Base-by-base conservation (phyloP, 2,888 invertebrate species). In the Mimas tiliae region DNA sequence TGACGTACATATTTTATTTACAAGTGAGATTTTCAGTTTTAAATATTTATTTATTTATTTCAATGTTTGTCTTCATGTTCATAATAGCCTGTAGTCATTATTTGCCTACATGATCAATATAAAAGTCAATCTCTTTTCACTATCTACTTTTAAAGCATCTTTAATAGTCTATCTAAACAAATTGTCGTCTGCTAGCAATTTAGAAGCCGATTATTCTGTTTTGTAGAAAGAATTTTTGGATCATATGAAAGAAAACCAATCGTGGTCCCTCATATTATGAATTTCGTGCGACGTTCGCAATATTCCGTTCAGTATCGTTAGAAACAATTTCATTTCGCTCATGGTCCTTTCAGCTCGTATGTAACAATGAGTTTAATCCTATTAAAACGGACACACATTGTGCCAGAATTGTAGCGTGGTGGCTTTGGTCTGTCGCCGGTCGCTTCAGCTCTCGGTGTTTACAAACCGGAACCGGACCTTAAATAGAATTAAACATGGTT, bases 401-500 rank as follows among this genome's bases (percentile, higher is more conserved):
- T 88, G 86, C 86, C 87, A 86, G 87, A 89, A 90, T 87, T 89
- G 89, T 91, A 89, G 85, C 88, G 84, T 82, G 90, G 90, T 89
- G 86, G 89, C 89, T 90, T 90, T 86, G 90, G 90, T 90, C 90
- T 91, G 92, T 91, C 91, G 89, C 89, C 88, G 88, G 86, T 85
- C 86, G 83, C 88, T 84, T 86, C 86, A 85, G 81, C 82, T 82
- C 83, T 79, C 76, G 79, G 80, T 81, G 79, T 82, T 83, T 81
- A 88, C 85, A 88, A 89, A 86, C 89, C 90, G 87, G 91, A 93
- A 91, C 87, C 86, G 83, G 84, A 91, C 92, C 91, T 91, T 92
- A 91, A 89, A 89, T 84, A 88, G 89, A 91, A 89, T 91, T 90
- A 89, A 91, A 91, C 91, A 93, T 88, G 91, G 92, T 91, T 90